Evolutionary conservation across 2,888 invertebrate genomes (phyloP).

Genomic region (Cotesia congregata): DNA sequence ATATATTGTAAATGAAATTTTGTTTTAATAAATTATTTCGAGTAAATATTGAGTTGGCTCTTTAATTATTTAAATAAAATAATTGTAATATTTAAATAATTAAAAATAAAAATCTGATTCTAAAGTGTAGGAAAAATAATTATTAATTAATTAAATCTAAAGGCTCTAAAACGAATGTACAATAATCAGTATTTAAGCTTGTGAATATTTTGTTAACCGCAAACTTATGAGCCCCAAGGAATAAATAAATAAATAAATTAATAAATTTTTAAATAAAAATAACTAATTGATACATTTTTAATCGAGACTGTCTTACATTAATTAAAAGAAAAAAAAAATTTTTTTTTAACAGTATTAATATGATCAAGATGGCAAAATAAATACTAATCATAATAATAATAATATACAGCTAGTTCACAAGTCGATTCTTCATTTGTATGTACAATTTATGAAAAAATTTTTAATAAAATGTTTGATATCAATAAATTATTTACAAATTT

Average conservation of each 20-base stretch:
- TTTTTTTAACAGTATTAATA: slow-evolving; percentile 39
- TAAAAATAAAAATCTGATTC: not conserved
- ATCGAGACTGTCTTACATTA: not conserved
- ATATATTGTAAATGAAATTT: not conserved
- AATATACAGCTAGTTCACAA: slow-evolving; percentile 1
- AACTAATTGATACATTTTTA: not conserved
- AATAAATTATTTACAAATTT: not conserved
- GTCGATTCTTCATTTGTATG: slow-evolving; percentile 30
- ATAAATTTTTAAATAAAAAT: not conserved
- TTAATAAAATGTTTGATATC: slow-evolving; percentile 10
- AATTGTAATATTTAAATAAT: too few relatives aligned
- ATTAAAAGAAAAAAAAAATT: slow-evolving; percentile 1
- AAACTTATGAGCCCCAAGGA: slow-evolving; percentile 18
- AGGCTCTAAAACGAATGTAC: slow-evolving; percentile 51
- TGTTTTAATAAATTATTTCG: not conserved
- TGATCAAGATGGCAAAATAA: slow-evolving; percentile 16
- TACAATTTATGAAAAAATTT: slow-evolving; percentile 6
- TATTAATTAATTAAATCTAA: slow-evolving; percentile 27
- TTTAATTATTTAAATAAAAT: too few relatives aligned
- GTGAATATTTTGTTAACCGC: slow-evolving; percentile 46
- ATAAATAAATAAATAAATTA: slow-evolving; percentile 8
- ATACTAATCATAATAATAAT: slow-evolving; percentile 4
- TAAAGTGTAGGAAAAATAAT: slow-evolving; percentile 4
- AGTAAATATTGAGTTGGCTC: not conserved
- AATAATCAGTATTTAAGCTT: slow-evolving; percentile 55